Evolutionary conservation across 2,888 invertebrate genomes (phyloP), one percentile per base, ranked within the genome.

Genomic region (Morpho achilles): DNA sequence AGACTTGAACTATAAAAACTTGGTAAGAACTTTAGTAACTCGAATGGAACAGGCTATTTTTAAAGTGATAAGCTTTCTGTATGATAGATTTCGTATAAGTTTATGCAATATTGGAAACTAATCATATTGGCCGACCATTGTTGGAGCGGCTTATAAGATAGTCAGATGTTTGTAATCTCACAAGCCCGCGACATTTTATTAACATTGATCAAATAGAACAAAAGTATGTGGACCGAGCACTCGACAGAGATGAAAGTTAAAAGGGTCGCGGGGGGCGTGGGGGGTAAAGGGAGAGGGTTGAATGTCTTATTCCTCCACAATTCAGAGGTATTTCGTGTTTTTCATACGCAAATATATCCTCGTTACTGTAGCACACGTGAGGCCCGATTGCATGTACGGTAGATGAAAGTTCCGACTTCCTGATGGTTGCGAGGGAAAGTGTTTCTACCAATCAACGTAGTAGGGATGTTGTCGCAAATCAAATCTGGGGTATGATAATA

Each of bases 301-400:
- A 89, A 89, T 87, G 88, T 88, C 90, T 90, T 88, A 88, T 89
- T 88, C 86, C 88, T 88, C 88, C 87, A 88, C 90, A 88, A 88
- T 88, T 89, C 88, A 86, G 87, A 90, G 88, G 87, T 90, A 90
- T 90, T 89, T 88, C 90, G 87, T 89, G 89, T 90, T 90, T 89
- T 90, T 90, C 90, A 90, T 90, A 90, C 90, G 90, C 90, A 90
- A 90, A 90, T 90, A 90, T 90, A 88, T 90, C 88, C 88, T 89
- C 89, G 90, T 90, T 90, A 90, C 82, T 75, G 77, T 75, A 83
- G 85, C 83, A 84, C 88, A 88, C 87, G 89, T 88, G 87, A 87
- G 86, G 76, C 85, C 74, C 83, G 85, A 88, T 89, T 89, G 89
- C 87, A 86, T 84, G 80, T 79, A 81, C 76, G 80, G 74, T 65